phyloP scores from a whole-genome alignment of 2,888 invertebrate genomes.

The Phalera bucephala region DNA sequence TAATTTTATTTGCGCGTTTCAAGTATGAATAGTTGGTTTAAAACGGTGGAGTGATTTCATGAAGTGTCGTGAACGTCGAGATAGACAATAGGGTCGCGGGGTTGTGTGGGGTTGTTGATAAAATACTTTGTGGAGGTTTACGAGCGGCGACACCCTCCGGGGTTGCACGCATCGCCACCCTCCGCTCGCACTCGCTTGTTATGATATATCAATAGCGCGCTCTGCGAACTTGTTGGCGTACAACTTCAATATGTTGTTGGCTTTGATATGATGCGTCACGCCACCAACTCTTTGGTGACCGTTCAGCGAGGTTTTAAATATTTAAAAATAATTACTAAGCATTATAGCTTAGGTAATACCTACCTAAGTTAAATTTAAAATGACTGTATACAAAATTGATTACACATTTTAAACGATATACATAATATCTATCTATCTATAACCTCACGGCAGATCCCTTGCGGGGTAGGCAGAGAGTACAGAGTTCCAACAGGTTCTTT shows the following conservation, averaged over 20 bases:
- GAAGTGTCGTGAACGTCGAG: conserved; percentile 69
- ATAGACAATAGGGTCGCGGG: conserved; percentile 68
- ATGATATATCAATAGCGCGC: conserved; percentile 63
- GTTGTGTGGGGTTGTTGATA: conserved; percentile 60
- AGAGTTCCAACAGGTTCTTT: too few species aligned
- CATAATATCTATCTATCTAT: too few species aligned
- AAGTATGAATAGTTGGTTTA: conserved; percentile 4
- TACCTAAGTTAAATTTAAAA: too few species aligned
- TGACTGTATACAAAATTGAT: too few species aligned
- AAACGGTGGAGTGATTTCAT: conserved; percentile 62
- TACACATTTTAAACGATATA: too few species aligned
- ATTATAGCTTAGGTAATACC: too few species aligned
- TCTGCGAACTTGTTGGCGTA: conserved; percentile 36
- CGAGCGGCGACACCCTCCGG: conserved; percentile 63
- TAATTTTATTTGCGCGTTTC: conserved; percentile 5
- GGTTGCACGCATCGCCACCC: conserved; percentile 41
- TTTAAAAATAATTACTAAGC: too few species aligned
- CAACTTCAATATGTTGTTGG: conserved; percentile 5
- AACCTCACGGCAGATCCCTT: too few species aligned
- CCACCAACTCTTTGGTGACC: too few species aligned
- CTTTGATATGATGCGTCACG: neutral
- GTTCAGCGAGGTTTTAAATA: too few species aligned
- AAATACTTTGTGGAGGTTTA: conserved; percentile 76
- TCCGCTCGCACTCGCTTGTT: conserved; percentile 58
- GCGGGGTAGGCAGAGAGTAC: too few species aligned